These are phyloP conservation scores for Hypsopygia costalis DNA, from an alignment of 2,888 invertebrate genomes.

Conservation along the genomic window DNA sequence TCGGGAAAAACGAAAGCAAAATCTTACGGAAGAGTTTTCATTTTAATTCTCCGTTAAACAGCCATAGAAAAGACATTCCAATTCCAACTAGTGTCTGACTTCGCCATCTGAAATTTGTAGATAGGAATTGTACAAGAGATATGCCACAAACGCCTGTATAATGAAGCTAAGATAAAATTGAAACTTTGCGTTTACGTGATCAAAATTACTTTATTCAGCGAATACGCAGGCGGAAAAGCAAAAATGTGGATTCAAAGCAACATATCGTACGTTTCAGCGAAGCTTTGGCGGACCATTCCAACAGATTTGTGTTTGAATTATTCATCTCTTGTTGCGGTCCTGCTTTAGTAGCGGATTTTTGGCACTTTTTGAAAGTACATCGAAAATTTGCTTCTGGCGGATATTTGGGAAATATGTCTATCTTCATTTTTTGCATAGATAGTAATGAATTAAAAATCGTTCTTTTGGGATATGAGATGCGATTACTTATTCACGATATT, in stretches of 20 bases:
- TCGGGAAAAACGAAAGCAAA: too few relatives aligned
- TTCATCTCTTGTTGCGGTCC: slow-evolving; percentile 43
- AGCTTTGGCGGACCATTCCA: slow-evolving; percentile 31
- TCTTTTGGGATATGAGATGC: too few relatives aligned
- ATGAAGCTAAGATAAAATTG: slow-evolving; percentile 34
- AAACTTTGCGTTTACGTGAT: slow-evolving; percentile 40
- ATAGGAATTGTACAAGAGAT: too few relatives aligned
- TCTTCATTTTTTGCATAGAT: too few relatives aligned
- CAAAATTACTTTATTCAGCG: slow-evolving; percentile 31
- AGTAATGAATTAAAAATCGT: too few relatives aligned
- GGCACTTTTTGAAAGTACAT: not conserved
- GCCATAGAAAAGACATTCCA: too few relatives aligned
- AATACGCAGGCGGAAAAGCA: slow-evolving; percentile 24
- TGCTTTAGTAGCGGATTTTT: slow-evolving; percentile 25
- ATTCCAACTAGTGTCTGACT: too few relatives aligned
- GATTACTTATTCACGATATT: too few relatives aligned
- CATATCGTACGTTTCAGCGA: slow-evolving; percentile 25
- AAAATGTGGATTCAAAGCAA: slow-evolving; percentile 23
- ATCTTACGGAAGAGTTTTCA: too few relatives aligned
- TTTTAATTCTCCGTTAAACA: too few relatives aligned
- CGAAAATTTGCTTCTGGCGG: not conserved
- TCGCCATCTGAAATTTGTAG: too few relatives aligned
- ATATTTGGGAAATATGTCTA: not conserved
- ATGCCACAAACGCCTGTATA: slow-evolving; percentile 5
- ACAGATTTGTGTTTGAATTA: slow-evolving; percentile 55